Percentiles rank a stretch among this genome's conserved stretches.
Evolutionary conservation across 2,797 vertebrate species (phyloP).

Genomic region (Syngnathus acus): DNA sequence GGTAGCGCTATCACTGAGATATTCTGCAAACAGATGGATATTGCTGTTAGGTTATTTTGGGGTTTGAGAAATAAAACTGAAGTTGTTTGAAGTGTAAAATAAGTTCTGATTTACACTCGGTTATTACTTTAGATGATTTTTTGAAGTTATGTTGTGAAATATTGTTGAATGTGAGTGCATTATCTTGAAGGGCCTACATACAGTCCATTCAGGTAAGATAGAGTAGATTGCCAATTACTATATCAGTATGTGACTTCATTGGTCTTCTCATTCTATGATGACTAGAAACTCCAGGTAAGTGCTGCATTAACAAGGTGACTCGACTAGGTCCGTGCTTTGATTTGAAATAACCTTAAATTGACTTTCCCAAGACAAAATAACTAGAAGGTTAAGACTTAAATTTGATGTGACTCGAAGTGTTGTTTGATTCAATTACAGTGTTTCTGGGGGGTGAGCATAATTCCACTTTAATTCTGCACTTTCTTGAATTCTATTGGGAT

Average conservation of each 20-base stretch:
- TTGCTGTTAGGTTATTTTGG: too few relatives aligned
- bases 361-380: background rate
- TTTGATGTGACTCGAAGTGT: background rate
- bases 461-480: constrained; percentile 4
- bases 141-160: too few relatives aligned
- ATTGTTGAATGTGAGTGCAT: too few relatives aligned
- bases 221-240: background rate
- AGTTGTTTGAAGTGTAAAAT: too few relatives aligned
- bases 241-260: background rate
- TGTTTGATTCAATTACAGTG: background rate
- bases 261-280: background rate
- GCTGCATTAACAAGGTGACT: background rate
- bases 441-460: background rate
- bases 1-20: too few relatives aligned
- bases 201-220: too few relatives aligned
- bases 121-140: too few relatives aligned
- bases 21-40: too few relatives aligned
- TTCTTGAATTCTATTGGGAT: background rate
- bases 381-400: background rate
- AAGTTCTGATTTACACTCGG: too few relatives aligned
- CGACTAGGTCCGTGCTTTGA: background rate
- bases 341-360: background rate
- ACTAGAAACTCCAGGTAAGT: background rate
- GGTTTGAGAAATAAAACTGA: too few relatives aligned
- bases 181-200: too few relatives aligned